Percentiles rank a stretch among this genome's conserved stretches.
Evolutionary conservation across 2,797 vertebrate species (phyloP).

Genomic region (Halcyon chelicuti): DNA sequence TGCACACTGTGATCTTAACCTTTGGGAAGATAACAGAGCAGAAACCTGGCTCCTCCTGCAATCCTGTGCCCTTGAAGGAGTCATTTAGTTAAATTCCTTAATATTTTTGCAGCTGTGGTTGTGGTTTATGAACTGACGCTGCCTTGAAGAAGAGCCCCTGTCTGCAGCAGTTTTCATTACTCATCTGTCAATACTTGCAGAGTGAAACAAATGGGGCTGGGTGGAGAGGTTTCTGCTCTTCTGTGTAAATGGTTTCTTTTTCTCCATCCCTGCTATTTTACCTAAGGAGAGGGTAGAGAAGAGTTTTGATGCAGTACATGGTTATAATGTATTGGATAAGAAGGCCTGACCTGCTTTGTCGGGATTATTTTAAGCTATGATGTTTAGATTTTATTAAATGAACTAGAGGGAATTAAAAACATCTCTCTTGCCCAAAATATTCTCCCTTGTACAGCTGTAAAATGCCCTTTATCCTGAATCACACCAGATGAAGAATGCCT

Average conservation of each 20-base stretch:
- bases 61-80: constrained; percentile 43
- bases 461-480: background rate
- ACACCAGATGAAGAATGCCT: background rate
- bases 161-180: constrained; percentile 62
- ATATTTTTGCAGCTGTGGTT: constrained; percentile 65
- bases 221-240: constrained; percentile 1
- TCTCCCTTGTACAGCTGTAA: background rate
- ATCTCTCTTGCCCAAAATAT: background rate
- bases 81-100: constrained; percentile 56
- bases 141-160: constrained; percentile 41
- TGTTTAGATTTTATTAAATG: constrained; percentile 17
- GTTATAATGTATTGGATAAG: background rate
- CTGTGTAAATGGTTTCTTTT: background rate
- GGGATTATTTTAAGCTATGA: constrained; percentile 21
- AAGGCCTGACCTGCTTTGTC: background rate
- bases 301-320: background rate
- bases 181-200: constrained; percentile 61
- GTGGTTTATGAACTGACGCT: constrained; percentile 64
- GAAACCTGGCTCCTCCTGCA: background rate
- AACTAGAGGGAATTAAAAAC: constrained; percentile 17
- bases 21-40: constrained; percentile 23
- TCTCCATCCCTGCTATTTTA: background rate
- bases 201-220: constrained; percentile 50
- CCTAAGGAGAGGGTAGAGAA: background rate
- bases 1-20: background rate